A percentile compares a stretch with the other conserved stretches of the same genome.
phyloP scores from a whole-genome alignment of 2,888 invertebrate species.

The Dysmachus trigonus region DNA sequence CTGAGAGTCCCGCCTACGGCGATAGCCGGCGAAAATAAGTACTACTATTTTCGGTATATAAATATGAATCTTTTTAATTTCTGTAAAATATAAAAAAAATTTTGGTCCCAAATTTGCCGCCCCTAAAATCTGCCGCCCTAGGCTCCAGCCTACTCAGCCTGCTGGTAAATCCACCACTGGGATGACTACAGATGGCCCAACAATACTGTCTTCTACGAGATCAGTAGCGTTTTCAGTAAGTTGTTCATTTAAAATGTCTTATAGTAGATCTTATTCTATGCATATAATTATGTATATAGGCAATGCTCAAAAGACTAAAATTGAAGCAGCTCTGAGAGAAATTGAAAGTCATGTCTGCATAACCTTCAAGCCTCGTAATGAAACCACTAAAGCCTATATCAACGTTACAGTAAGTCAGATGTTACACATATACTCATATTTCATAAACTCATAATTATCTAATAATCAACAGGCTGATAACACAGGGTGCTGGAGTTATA shows the following conservation, averaged over 20 bases:
- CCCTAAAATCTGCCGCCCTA: too few relatives aligned
- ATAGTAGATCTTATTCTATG: neutral
- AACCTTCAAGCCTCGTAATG: slow-evolving; percentile 68
- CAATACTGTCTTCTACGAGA: slow-evolving; percentile 73
- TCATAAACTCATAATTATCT: neutral
- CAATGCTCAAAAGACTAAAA: slow-evolving; percentile 64
- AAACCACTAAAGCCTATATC: neutral
- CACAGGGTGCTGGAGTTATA: slow-evolving; percentile 79
- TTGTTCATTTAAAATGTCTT: neutral
- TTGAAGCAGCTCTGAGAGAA: slow-evolving; percentile 69
- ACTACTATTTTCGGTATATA: too few relatives aligned
- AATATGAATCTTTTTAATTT: too few relatives aligned
- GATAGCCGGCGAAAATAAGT: too few relatives aligned
- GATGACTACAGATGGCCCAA: slow-evolving; percentile 70
- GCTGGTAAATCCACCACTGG: too few relatives aligned
- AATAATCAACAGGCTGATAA: neutral
- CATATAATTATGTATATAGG: slow-evolving; percentile 62
- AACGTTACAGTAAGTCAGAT: neutral
- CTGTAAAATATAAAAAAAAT: too few relatives aligned
- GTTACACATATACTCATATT: neutral
- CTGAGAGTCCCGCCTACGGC: too few relatives aligned
- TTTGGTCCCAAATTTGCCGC: too few relatives aligned
- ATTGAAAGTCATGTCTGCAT: slow-evolving; percentile 72
- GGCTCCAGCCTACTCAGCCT: too few relatives aligned
- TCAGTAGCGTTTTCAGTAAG: slow-evolving; percentile 67